Conservation (phyloP, 2,888 invertebrate species). For the Dynastes hyllus region DNA sequence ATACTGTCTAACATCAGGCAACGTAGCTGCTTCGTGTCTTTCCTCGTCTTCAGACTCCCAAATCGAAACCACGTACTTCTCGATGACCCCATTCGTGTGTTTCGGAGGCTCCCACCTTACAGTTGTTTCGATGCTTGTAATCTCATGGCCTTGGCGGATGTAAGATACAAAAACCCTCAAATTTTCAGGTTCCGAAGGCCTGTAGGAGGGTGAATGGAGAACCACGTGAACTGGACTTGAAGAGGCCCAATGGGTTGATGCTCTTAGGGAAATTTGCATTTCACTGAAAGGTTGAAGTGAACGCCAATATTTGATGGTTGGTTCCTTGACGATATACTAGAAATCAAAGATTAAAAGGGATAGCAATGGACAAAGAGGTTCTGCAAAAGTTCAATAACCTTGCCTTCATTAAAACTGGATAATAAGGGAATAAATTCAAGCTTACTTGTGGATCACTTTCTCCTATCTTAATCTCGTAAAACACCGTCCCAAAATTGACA, state of each 20-base stretch:
- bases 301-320: conserved; percentile 73
- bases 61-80: conserved; percentile 82
- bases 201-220: conserved; percentile 86
- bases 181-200: conserved; percentile 83
- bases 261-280: conserved; percentile 83
- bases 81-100: conserved; percentile 82
- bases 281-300: conserved; percentile 80
- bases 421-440: conserved; percentile 25
- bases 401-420: too few species aligned
- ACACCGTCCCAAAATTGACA: conserved; percentile 86
- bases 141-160: conserved; percentile 60
- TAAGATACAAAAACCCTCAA: conserved; percentile 83
- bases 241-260: conserved; percentile 91
- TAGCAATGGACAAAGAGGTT: not conserved
- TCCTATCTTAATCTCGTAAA: conserved; percentile 85
- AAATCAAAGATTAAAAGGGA: too few species aligned
- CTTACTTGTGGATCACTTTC: conserved; percentile 72
- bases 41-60: conserved; percentile 74
- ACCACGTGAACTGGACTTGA: conserved; percentile 77
- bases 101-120: conserved; percentile 88
- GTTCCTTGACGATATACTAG: conserved; percentile 73
- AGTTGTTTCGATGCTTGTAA: conserved; percentile 73
- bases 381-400: too few species aligned
- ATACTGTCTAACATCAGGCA: conserved; percentile 61
- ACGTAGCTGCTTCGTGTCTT: conserved; percentile 72